Conservation (phyloP, 1,140 invertebrate genomes). For the Drosophila sturtevanti region DNA sequence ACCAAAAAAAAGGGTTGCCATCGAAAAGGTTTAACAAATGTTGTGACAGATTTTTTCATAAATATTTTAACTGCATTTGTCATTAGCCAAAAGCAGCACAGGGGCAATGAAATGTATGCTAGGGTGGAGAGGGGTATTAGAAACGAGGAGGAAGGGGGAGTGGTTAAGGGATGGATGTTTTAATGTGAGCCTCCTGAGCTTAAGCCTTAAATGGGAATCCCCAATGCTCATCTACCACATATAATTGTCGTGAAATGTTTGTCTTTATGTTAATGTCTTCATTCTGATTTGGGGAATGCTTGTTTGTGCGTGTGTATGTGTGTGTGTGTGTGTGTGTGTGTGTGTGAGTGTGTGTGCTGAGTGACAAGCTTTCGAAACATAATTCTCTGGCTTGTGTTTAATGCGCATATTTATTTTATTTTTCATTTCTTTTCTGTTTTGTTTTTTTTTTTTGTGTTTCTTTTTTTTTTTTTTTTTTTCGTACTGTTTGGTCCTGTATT, state of each 20-base stretch:
- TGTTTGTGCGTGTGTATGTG: neutral
- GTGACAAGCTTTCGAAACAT: conserved; percentile 30
- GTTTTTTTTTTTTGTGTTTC: neutral
- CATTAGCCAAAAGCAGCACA: neutral
- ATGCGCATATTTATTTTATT: conserved; percentile 67
- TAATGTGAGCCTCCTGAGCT: neutral
- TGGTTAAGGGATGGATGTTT: neutral
- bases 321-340: neutral
- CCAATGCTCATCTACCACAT: neutral
- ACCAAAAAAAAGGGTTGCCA: neutral
- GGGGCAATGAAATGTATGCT: neutral
- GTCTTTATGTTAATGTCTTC: conserved; percentile 48
- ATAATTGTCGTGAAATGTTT: conserved; percentile 2
- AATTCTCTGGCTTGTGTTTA: conserved; percentile 40
- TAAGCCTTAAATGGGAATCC: neutral
- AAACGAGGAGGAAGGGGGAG: no score
- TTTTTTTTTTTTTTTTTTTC: conserved; percentile 17
- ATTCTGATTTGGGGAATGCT: conserved; percentile 10
- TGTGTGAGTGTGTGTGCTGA: neutral
- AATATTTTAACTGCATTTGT: conserved; percentile 5
- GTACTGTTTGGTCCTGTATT: conserved; percentile 60
- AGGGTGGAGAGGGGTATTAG: no score
- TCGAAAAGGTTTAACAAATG: conserved; percentile 20
- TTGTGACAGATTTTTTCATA: conserved; percentile 25
- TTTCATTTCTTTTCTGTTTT: conserved; percentile 30